Evolutionary conservation across 2,888 invertebrate genomes (phyloP), one percentile per base, ranked within the genome.

Genomic region (Andrena chrysosceles): DNA sequence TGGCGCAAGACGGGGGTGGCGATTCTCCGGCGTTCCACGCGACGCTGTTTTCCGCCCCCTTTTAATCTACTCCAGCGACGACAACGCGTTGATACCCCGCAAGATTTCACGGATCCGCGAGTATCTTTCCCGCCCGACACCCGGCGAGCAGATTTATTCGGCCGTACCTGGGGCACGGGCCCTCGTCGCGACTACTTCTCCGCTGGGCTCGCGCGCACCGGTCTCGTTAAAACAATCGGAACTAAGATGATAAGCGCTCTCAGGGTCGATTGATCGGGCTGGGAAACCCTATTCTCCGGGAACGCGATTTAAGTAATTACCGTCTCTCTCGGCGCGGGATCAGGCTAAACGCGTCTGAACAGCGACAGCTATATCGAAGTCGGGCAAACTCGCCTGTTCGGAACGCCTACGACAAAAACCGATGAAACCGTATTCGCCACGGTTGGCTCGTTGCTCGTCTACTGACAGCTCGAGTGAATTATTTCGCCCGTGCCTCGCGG

Each of bases 241-340:
- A 63, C 26, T 33, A 48, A 59, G 56, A 66, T 48, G 56, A 66
- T 33, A 56, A 71, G n/a, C 49, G n/a, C 26, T 35, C 8, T 49
- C 2, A 33, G 33, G 74, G 56, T 42, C 33, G 77, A 66, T 60
- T 42, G 67, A 76, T 63, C 42, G 68, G 68, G 29, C 29, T 20
- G 35, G 23, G 23, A 69, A 49, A 59, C 20, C 70, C 13, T 35
- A 64, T 52, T 49, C 23, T 16, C 16, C 42, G n/a, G 35, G 42
- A 29, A 63, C 52, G 66, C 26, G 66, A 66, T 60, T 77, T 52
- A 70, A 48, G 13, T 56, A 63, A 80, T 64, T 66, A 29, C 71
- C 56, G 56, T 23, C 49, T 16, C 31, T 42, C 42, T 10, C 42
- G 26, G 26, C 48, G 48, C 26, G 23, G 60, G 20, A 69, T 69